Base-by-base conservation (phyloP, 2,797 vertebrate genomes). In the Notoglanidium macrostoma region DNA sequence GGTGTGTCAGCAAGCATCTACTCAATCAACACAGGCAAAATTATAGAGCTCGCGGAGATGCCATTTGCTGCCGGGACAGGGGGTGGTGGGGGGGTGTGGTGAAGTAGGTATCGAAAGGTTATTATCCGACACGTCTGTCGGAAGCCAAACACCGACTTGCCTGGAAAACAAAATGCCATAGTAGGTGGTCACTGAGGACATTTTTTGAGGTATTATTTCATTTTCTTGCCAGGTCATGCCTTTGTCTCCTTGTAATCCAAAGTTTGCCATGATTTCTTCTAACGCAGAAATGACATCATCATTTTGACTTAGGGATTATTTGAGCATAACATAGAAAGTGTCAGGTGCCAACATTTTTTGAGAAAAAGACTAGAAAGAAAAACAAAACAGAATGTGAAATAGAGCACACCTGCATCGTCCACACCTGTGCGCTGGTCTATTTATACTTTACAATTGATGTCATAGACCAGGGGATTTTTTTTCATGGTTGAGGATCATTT, bases 1-100 rank as follows among this genome's bases (percentile, higher is more conserved):
- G 92, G 93, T 84, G 87, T 93, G 92, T 94, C 92, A 94, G 91
- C 90, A 87, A 91, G 92, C 92, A 89, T 90, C 92, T 82, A 93
- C 94, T 95, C 95, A 94, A 93, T 95, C 95, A 94, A 90, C 95
- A 91, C 87, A 68, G 86, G 7, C 91, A 92, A 95, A 95, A 94
- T 94, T 93, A 91, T 92, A 93, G 91, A 92, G 87, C 91, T 87
- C 83, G 83, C 88, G 89, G 72, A 87, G 92, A 92, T 90, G 92
- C 90, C 92, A 76, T 89, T 86, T 57, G 9, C 74, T 59, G 51
- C 8, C 46, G 29, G 40, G 49, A 83, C 40, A 92, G 91, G 90
- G 94, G 88, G 59, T 70, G 54, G 40, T 55, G 51, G 61, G 65
- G 59, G 40, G 76, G 29, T 67, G 59, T 29, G 67, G 51, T 40